Evolutionary conservation across 2,888 invertebrate genomes (phyloP).

Genomic region (Lampropteryx suffumata): DNA sequence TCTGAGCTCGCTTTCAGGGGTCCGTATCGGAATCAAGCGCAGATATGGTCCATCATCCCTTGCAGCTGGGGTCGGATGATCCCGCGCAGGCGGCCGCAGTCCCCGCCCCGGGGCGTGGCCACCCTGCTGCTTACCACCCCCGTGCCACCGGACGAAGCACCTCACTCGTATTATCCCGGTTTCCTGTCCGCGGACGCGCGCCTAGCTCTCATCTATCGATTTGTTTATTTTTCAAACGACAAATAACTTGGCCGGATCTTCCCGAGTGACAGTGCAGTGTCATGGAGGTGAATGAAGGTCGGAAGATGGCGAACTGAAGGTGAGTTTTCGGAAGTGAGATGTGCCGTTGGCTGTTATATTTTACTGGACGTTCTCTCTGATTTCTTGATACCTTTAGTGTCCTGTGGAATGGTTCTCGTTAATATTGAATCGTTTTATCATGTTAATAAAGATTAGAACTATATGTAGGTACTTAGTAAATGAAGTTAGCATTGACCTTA

Average conservation of each 20-base stretch:
- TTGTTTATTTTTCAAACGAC: slow-evolving; percentile 78
- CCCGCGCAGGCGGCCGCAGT: slow-evolving; percentile 48
- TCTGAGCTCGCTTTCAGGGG: slow-evolving; percentile 5
- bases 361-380: neutral
- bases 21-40: slow-evolving; percentile 13
- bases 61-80: slow-evolving; percentile 27
- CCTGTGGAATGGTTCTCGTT: too few relatives aligned
- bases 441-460: too few relatives aligned
- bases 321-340: slow-evolving; percentile 31
- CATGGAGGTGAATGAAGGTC: slow-evolving; percentile 42
- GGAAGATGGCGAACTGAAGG: slow-evolving; percentile 35
- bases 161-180: slow-evolving; percentile 76
- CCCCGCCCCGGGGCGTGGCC: slow-evolving; percentile 56
- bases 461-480: too few relatives aligned
- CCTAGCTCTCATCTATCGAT: slow-evolving; percentile 73
- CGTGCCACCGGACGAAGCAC: slow-evolving; percentile 57
- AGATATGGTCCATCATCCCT: slow-evolving; percentile 29
- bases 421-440: too few relatives aligned
- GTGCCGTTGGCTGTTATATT: neutral
- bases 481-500: too few relatives aligned
- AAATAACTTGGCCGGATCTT: slow-evolving; percentile 49
- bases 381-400: too few relatives aligned
- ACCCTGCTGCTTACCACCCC: slow-evolving; percentile 37
- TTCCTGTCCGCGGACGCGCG: slow-evolving; percentile 80
- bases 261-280: slow-evolving; percentile 49